Percentiles rank a stretch among this genome's conserved stretches.
Evolutionary conservation across 2,888 invertebrate species (phyloP).

Genomic region (Synergus laeviventris): DNA sequence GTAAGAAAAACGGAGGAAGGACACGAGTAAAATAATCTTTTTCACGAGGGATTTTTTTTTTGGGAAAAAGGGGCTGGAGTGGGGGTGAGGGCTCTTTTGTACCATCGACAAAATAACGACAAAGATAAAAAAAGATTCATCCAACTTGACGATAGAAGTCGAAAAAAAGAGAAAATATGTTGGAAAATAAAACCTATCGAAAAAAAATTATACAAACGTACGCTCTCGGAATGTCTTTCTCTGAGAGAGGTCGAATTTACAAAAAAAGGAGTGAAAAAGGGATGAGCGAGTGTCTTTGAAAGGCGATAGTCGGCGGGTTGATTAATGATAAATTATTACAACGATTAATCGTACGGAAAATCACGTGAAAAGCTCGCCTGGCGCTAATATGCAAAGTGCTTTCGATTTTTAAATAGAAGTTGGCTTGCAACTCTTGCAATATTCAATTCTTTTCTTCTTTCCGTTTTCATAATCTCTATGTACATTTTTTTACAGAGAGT

Average conservation of each 20-base stretch:
- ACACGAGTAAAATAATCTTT: constrained; percentile 48
- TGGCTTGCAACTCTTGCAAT: constrained; percentile 51
- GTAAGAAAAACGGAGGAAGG: constrained; percentile 45
- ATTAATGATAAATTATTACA: constrained; percentile 40
- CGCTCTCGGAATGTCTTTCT: neutral
- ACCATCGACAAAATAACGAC: constrained; percentile 49
- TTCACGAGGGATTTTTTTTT: constrained; percentile 45
- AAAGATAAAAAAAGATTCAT: constrained; percentile 42
- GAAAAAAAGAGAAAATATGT: neutral
- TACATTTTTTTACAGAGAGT: neutral
- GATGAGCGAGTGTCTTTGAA: constrained; percentile 25
- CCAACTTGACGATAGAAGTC: neutral
- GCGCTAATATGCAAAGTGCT: constrained; percentile 53
- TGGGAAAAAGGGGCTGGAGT: constrained; percentile 32
- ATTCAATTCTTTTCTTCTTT: constrained; percentile 35
- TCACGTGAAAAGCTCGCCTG: constrained; percentile 53
- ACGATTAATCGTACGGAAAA: constrained; percentile 50
- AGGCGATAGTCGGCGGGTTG: constrained; percentile 23
- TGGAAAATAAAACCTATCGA: neutral
- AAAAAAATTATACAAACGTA: neutral
- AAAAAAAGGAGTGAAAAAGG: constrained; percentile 20
- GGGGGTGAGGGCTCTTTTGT: constrained; percentile 42
- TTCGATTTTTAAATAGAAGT: constrained; percentile 50
- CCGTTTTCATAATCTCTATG: neutral
- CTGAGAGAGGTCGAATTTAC: neutral